Evolutionary conservation across 2,113 vertebrate genomes (phyloP), one percentile per base, ranked within the genome.

Genomic region (Nothocercus nigrocapillus): DNA sequence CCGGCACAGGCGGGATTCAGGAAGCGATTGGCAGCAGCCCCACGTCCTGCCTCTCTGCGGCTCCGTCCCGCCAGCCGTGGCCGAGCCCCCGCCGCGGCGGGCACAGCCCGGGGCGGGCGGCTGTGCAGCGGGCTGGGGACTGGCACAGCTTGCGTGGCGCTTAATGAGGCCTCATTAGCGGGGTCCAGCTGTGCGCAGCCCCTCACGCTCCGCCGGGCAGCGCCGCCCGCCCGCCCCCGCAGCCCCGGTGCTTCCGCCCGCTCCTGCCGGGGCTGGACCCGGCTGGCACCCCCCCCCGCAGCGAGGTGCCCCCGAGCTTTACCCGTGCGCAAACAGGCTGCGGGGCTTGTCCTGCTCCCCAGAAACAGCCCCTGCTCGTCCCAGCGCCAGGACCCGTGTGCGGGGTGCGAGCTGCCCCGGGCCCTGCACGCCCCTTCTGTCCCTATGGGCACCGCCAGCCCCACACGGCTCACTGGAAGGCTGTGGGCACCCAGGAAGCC

Each of bases 101-200:
- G 3, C 14, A 0, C 59, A n/a, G 82, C 67, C 28, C 95, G 89
- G 82, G 86, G 88, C 89, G 84, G 32, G 38, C 89, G 59, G 78
- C 36, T 38, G 21, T 8, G 2, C 85, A 51, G 82, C 10, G 17
- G 90, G 95, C 96, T 77, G 91, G 94, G 91, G 88, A 79, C 93
- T 30, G 63, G 79, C 94, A 95, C 97, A 92, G 95, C 95, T 94
- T 93, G 92, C 95, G 87, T 87, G 91, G 95, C 61, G 87, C 54
- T 95, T 98, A 98, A 98, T 97, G 97, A 98, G 97, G 94, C 95
- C 98, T 98, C 97, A 98, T 98, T 98, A 98, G 97, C 8, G 42
- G 97, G 83, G 96, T 97, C 98, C 98, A 98, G 97, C 97, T 98
- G 97, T 97, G 98, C 59, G 2, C 58, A 88, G 91, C 85, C 93